Evolutionary conservation across 2,797 vertebrate species (phyloP).

Genomic region (Pyrocephalus nanus): DNA sequence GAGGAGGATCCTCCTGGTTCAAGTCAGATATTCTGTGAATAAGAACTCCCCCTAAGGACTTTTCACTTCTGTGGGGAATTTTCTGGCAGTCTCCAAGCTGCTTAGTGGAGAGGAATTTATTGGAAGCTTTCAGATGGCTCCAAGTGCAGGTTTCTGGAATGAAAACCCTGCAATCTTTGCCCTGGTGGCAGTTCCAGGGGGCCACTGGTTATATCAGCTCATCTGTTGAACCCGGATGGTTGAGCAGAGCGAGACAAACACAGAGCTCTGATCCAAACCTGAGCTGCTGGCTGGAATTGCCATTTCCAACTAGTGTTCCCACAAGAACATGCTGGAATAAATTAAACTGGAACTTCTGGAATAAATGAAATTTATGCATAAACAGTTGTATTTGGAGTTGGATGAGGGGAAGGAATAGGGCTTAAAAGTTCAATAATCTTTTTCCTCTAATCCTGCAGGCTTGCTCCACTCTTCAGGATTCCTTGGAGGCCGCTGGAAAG

Average conservation of each 20-base stretch:
- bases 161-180: background rate
- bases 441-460: background rate
- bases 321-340: background rate
- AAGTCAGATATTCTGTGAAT: background rate
- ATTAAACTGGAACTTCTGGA: background rate
- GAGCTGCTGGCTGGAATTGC: background rate
- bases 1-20: background rate
- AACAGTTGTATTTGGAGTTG: background rate
- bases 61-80: background rate
- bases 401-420: background rate
- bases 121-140: background rate
- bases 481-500: background rate
- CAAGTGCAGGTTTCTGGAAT: background rate
- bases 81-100: background rate
- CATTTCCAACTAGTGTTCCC: background rate
- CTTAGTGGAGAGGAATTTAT: background rate
- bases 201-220: background rate
- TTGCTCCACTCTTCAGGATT: background rate
- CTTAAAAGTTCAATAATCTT: background rate
- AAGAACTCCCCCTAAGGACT: background rate
- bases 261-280: background rate
- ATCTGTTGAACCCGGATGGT: background rate
- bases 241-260: background rate
- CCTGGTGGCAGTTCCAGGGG: background rate
- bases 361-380: background rate